Conservation (phyloP, 2,113 vertebrate species). For the Sisor rabdophorus region DNA sequence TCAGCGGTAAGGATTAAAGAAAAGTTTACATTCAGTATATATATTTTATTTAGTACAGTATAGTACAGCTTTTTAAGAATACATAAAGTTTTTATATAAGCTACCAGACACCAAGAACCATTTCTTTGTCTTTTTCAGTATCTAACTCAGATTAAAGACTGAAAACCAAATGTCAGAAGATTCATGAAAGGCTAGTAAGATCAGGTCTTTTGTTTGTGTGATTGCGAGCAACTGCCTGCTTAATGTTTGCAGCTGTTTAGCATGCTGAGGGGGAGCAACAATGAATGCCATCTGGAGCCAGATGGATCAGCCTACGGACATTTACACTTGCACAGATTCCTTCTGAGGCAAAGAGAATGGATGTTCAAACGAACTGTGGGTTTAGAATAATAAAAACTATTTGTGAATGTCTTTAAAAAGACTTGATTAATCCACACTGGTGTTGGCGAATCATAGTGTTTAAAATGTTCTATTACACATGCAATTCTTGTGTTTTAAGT, state of each 20-base stretch:
- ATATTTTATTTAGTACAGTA: not conserved
- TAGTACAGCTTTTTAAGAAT: too few relatives aligned
- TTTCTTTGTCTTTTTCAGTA: not conserved
- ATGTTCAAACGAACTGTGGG: not conserved
- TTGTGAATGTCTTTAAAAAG: not conserved
- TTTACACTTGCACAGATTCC: not conserved
- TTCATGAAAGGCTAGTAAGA: constrained; percentile 81
- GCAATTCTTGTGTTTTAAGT: not conserved
- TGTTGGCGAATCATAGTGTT: not conserved
- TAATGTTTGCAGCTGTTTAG: constrained; percentile 73
- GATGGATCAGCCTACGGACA: constrained; percentile 66
- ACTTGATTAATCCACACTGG: too few relatives aligned
- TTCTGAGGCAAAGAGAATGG: not conserved
- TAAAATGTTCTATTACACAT: not conserved
- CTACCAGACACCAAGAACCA: not conserved
- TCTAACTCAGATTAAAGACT: constrained; percentile 79
- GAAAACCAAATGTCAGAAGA: constrained; percentile 73
- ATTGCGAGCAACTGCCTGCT: constrained; percentile 81
- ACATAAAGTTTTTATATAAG: not conserved
- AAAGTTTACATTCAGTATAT: not conserved
- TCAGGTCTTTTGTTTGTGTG: constrained; percentile 80
- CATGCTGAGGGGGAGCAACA: constrained; percentile 79
- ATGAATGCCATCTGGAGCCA: constrained; percentile 75
- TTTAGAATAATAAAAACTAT: not conserved
- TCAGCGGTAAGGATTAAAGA: constrained; percentile 90